Evolutionary conservation across 2,888 invertebrate species (phyloP).

Genomic region (Dasypogon diadema): DNA sequence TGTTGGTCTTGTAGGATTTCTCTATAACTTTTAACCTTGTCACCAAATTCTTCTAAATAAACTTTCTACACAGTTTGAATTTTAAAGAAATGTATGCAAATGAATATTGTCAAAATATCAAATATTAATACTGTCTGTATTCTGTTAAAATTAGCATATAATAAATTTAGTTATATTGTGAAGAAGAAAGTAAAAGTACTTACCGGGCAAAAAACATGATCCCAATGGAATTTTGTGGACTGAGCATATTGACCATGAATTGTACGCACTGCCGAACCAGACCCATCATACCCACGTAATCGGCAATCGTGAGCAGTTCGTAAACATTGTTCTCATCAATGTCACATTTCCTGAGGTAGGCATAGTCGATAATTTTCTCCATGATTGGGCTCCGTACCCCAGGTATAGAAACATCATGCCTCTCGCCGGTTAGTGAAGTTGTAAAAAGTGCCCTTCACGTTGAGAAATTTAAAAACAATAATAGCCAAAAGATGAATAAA

Average conservation of each 20-base stretch:
- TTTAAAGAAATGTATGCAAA: no score
- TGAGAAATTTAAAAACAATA: slow-evolving; percentile 16
- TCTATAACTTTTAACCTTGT: no score
- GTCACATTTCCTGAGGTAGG: slow-evolving; percentile 83
- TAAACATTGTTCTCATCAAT: slow-evolving; percentile 84
- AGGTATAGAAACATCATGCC: slow-evolving; percentile 78
- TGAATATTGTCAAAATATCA: no score
- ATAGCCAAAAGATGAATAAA: slow-evolving; percentile 34
- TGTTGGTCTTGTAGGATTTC: no score
- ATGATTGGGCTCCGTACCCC: slow-evolving; percentile 84
- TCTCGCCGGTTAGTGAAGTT: slow-evolving; percentile 79
- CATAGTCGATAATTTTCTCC: slow-evolving; percentile 83
- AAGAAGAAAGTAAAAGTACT: slow-evolving; percentile 38
- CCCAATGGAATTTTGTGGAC: slow-evolving; percentile 84
- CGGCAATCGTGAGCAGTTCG: slow-evolving; percentile 84
- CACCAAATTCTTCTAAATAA: no score
- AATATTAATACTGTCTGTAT: no score
- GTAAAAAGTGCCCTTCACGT: slow-evolving; percentile 81
- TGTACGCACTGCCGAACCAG: slow-evolving; percentile 85
- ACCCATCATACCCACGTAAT: slow-evolving; percentile 88
- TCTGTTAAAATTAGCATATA: no score
- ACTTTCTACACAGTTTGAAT: no score
- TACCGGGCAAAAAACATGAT: slow-evolving; percentile 86
- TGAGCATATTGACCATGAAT: slow-evolving; percentile 77
- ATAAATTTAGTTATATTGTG: no score